These are phyloP conservation scores for Brachylomia viminalis DNA, from an alignment of 2,888 invertebrate species.

Conservation along the genomic window DNA sequence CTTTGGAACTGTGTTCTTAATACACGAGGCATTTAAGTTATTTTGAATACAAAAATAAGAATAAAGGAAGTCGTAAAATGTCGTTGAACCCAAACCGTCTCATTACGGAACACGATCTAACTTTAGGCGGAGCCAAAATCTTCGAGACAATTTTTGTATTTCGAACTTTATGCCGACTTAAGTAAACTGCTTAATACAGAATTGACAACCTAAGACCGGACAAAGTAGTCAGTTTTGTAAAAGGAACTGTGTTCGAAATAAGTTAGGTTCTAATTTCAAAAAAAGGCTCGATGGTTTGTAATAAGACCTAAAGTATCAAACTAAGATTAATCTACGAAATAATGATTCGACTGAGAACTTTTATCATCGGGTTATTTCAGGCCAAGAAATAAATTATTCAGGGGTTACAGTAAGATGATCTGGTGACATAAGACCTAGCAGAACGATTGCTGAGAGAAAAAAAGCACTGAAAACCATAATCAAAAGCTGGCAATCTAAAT, in stretches of 20 bases:
- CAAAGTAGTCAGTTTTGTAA: no score
- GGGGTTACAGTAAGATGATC: not conserved
- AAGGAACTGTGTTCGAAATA: no score
- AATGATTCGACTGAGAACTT: not conserved
- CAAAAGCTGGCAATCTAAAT: not conserved
- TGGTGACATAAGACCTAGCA: not conserved
- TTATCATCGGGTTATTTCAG: not conserved
- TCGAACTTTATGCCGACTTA: no score
- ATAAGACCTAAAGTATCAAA: conserved; percentile 4
- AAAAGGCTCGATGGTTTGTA: no score
- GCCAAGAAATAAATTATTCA: not conserved
- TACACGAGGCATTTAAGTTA: not conserved
- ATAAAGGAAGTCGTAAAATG: conserved; percentile 13
- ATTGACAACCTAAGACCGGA: no score
- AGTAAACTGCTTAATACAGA: no score
- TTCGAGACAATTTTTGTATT: no score
- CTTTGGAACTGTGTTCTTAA: not conserved
- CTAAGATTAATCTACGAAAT: not conserved
- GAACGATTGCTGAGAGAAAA: not conserved
- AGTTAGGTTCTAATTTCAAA: no score
- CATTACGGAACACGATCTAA: no score
- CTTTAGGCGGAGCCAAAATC: no score
- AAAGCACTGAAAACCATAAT: not conserved
- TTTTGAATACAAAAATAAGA: conserved; percentile 9
- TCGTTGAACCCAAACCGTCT: conserved; percentile 14